A percentile compares a stretch with the other conserved stretches of the same genome.
phyloP scores from a whole-genome alignment of 1,140 invertebrate species.

The Ruditapes philippinarum region DNA sequence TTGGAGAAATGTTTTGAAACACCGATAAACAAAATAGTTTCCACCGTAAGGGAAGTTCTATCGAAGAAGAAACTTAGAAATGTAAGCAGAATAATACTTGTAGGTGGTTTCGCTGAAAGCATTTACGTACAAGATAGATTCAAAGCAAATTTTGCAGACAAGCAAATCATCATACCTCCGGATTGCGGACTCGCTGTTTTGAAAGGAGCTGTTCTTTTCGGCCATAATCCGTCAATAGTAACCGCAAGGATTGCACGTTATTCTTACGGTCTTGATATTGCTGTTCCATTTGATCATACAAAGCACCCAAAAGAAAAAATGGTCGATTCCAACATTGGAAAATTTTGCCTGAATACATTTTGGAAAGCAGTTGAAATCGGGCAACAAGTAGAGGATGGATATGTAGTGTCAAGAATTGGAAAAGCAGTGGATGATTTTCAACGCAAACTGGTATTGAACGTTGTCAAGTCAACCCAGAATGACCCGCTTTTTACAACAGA shows the following conservation, averaged over 20 bases:
- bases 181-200: constrained; percentile 24
- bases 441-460: neutral
- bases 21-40: neutral
- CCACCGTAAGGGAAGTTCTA: neutral
- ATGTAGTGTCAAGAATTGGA: neutral
- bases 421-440: neutral
- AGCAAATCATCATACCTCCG: neutral
- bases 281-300: neutral
- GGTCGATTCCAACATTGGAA: neutral
- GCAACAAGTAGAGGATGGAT: neutral
- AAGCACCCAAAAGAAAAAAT: neutral
- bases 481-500: neutral
- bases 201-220: constrained; percentile 28
- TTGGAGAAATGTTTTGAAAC: neutral
- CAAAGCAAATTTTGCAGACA: neutral
- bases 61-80: neutral
- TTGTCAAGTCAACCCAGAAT: neutral
- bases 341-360: neutral
- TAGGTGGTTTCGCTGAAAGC: constrained; percentile 11
- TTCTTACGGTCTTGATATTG: neutral
- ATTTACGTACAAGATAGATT: neutral
- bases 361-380: neutral
- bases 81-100: neutral
- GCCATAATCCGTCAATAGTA: neutral
- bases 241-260: neutral